Evolutionary conservation across 2,797 vertebrate species (phyloP).

Genomic region (Myotis findleyi): DNA sequence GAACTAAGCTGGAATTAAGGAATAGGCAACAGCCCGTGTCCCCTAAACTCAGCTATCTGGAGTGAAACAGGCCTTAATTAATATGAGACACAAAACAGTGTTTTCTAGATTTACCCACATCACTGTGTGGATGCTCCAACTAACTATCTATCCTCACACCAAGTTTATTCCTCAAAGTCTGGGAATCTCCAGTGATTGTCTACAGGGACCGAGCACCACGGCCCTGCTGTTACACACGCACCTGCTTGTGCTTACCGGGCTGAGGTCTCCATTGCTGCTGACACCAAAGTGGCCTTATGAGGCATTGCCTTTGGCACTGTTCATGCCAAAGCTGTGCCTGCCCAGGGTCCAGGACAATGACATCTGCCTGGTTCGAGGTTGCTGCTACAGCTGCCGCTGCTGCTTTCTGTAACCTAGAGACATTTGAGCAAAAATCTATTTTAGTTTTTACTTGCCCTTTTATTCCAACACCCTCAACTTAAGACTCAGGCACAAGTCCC

Average conservation of each 20-base stretch:
- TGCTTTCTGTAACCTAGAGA: background rate
- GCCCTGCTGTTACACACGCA: rapidly evolving
- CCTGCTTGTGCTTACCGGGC: background rate
- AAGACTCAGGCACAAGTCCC: background rate
- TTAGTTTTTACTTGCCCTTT: background rate
- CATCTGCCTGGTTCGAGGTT: background rate
- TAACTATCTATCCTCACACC: background rate
- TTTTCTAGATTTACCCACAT: background rate
- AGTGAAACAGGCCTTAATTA: background rate
- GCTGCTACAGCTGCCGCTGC: background rate
- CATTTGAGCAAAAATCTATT: background rate
- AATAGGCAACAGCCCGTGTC: background rate
- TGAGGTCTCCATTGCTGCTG: background rate
- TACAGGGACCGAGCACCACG: background rate
- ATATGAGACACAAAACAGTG: background rate
- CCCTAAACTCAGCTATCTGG: background rate
- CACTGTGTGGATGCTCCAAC: background rate
- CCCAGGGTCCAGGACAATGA: background rate
- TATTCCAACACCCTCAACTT: background rate
- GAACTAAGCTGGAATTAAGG: background rate
- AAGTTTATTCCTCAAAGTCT: background rate
- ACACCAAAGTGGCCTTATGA: background rate
- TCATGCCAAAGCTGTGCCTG: background rate
- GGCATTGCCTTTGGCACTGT: rapidly evolving
- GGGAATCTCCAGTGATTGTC: background rate